Base-by-base conservation (phyloP, 2,888 invertebrate species). In the Aelia acuminata region DNA sequence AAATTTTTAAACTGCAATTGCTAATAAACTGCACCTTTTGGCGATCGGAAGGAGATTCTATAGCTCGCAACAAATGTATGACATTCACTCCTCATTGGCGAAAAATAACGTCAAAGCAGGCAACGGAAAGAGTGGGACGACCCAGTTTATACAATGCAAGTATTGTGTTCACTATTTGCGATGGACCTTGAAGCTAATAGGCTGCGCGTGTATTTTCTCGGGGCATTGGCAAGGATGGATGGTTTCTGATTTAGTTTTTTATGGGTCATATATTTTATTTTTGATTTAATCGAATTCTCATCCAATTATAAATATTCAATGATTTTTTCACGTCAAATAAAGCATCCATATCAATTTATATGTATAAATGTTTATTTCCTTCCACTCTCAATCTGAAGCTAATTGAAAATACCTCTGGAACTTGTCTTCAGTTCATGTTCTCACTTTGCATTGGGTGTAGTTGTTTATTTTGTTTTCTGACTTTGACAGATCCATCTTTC, bases 121-220 rank as follows among this genome's bases (percentile, higher is more conserved):
- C 13, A 43, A 0, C n/a, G 22, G 3, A 3, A 39, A 80, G 43
- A 80, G 43, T 47, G 43, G 80, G 39, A n/a, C n/a, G 80, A 43
- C 80, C 80, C 39, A 80, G n/a, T 80, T 80, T 80, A 4, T 15
- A 80, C 80, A 80, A 80, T n/a, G 13, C 43, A 11, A 22, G 43
- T n/a, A 80, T 80, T 43, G 80, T 43, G 43, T n/a, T 80, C 80
- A 39, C 39, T 43, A n/a, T 80, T 80, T 43, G 63, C 63, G 63
- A 70, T 35, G 63, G 35, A 35, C 63, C 63, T 70, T 70, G 63
- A 18, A 22, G 20, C 18, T 70, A 70, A 63, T 63, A 31, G 63
- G 2, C 3, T 31, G n/a, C 63, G 31, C 31, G 0, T 26, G 26
- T 26, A 18, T 31, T 35, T 70, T n/a, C n/a, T n/a, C n/a, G n/a